phyloP scores from a whole-genome alignment of 92 coral and sea anemone species.

The Scolanthus callimorphus region DNA sequence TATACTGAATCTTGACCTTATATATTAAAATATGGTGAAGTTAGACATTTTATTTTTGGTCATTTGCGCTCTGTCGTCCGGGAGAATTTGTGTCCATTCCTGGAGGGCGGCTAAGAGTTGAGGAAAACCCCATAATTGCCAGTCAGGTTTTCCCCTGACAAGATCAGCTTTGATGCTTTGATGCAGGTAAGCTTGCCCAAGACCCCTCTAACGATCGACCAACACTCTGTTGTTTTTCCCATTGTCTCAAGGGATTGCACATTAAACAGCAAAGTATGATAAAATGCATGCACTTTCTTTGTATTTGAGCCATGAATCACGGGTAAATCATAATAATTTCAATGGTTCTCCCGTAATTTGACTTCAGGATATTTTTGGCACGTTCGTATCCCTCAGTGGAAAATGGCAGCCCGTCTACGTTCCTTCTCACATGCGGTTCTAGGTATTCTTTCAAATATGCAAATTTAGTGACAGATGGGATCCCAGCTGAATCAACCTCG shows the following conservation, averaged over 20 bases:
- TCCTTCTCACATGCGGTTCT: constrained; percentile 12
- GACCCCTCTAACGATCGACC: constrained; percentile 41
- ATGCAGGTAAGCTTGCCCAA: constrained; percentile 32
- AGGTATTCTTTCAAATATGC: constrained; percentile 38
- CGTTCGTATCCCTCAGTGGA: constrained; percentile 19
- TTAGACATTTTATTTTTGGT: too few relatives aligned
- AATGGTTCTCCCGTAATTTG: constrained; percentile 16
- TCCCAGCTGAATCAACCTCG: constrained; percentile 18
- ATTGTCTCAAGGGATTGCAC: constrained; percentile 56
- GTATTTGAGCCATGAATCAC: constrained; percentile 30
- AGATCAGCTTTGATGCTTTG: constrained; percentile 17
- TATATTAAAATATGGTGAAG: too few relatives aligned
- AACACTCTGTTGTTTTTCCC: constrained; percentile 44
- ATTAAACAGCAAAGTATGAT: constrained; percentile 34
- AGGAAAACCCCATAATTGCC: constrained; percentile 52
- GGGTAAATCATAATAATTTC: constrained; percentile 8
- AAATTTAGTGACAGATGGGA: constrained; percentile 25
- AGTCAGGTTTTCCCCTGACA: constrained; percentile 26
- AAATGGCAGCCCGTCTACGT: constrained; percentile 26
- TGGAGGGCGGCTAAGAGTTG: too few relatives aligned
- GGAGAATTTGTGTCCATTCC: constrained; percentile 3
- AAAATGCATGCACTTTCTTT: constrained; percentile 39
- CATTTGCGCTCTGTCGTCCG: background rate
- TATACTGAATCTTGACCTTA: too few relatives aligned
- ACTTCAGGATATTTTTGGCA: constrained; percentile 8